phyloP scores from a whole-genome alignment of 2,888 invertebrate species.

The Helobdella robusta region DNA sequence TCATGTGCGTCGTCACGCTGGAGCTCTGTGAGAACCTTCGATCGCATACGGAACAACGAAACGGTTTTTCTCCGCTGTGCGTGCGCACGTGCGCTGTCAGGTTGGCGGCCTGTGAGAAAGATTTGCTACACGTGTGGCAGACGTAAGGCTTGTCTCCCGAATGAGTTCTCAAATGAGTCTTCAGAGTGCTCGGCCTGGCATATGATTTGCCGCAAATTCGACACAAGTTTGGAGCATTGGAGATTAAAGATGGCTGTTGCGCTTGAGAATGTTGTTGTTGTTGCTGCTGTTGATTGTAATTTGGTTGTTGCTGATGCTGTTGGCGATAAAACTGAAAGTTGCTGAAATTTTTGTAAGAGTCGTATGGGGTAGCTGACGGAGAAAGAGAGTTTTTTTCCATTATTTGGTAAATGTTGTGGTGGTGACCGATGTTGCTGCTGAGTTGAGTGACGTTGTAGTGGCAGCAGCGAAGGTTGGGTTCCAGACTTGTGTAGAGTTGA shows the following conservation, averaged over 20 bases:
- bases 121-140: conserved; percentile 67
- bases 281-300: too few species aligned
- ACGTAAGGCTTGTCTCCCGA: conserved; percentile 82
- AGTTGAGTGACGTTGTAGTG: too few species aligned
- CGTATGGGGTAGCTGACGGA: neutral
- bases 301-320: too few species aligned
- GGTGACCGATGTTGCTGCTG: neutral
- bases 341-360: neutral
- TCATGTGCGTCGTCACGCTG: conserved; percentile 91
- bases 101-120: conserved; percentile 93
- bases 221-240: conserved; percentile 63
- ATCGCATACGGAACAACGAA: conserved; percentile 91
- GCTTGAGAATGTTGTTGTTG: too few species aligned
- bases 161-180: conserved; percentile 91
- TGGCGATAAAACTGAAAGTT: too few species aligned
- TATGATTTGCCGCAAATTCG: conserved; percentile 89
- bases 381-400: neutral
- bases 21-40: conserved; percentile 90
- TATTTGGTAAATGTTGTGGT: neutral
- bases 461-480: too few species aligned
- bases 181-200: conserved; percentile 87
- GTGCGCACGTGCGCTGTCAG: conserved; percentile 90
- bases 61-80: conserved; percentile 95
- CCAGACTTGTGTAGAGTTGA: too few species aligned
- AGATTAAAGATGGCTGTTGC: too few species aligned